Evolutionary conservation across 2,888 invertebrate genomes (phyloP).

Genomic region (Aleiodes alternator): DNA sequence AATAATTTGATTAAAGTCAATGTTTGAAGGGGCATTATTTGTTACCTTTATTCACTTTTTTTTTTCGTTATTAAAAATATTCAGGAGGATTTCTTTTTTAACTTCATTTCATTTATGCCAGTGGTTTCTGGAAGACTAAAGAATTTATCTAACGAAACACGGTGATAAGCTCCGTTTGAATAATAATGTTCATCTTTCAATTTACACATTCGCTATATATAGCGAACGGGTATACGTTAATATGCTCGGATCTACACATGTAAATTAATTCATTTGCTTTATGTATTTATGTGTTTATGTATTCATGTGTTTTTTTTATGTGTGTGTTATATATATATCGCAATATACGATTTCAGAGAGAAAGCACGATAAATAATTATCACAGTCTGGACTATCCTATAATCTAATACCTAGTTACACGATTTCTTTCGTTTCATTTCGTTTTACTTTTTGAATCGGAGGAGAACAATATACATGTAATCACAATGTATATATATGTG

Average conservation of each 20-base stretch:
- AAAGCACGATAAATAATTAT: conserved; percentile 71
- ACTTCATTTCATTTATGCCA: conserved; percentile 6
- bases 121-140: conserved; percentile 43
- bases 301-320: conserved; percentile 12
- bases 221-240: conserved; percentile 16
- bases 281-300: not conserved
- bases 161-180: conserved; percentile 13
- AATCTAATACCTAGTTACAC: conserved; percentile 57
- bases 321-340: not conserved
- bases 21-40: not conserved
- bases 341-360: conserved; percentile 51
- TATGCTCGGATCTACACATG: not conserved
- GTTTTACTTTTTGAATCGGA: conserved; percentile 20
- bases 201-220: not conserved
- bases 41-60: not conserved
- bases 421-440: conserved; percentile 31
- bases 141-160: conserved; percentile 18
- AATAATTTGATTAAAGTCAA: not conserved
- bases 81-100: not conserved
- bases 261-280: conserved; percentile 33
- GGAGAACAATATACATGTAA: no score
- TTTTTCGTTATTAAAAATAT: not conserved
- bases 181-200: conserved; percentile 4
- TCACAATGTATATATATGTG: not conserved
- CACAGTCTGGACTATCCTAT: conserved; percentile 72